Evolutionary conservation across 2,113 vertebrate genomes (phyloP).

Genomic region (Athene noctua): DNA sequence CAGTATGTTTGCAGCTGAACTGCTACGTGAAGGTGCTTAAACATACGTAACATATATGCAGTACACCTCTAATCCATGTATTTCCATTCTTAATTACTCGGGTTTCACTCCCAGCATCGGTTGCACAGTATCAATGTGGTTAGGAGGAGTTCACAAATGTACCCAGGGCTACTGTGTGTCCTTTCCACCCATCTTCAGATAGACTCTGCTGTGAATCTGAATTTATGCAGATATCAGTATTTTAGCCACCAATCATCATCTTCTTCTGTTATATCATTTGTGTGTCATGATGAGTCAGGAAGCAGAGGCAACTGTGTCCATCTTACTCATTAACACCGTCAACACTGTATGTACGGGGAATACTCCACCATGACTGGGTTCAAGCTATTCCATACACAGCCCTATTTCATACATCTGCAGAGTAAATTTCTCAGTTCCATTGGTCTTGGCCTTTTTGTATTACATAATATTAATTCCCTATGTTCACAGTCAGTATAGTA

Average conservation of each 20-base stretch:
- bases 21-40: background rate
- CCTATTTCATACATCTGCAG: background rate
- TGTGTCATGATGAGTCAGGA: background rate
- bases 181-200: background rate
- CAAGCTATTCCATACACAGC: background rate
- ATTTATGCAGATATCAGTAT: background rate
- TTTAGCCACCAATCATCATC: background rate
- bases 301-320: background rate
- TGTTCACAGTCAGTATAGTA: background rate
- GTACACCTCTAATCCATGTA: background rate
- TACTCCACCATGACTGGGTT: background rate
- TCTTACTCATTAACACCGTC: background rate
- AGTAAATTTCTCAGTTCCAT: background rate
- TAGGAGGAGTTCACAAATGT: background rate
- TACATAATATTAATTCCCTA: background rate
- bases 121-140: background rate
- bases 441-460: background rate
- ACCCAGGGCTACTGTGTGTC: background rate
- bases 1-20: background rate
- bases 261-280: background rate
- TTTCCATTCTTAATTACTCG: background rate
- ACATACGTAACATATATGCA: accelerated
- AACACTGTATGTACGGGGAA: accelerated
- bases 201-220: background rate
- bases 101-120: background rate